Evolutionary conservation across 2,113 vertebrate species (phyloP).

Genomic region (Tragelaphus scriptus): DNA sequence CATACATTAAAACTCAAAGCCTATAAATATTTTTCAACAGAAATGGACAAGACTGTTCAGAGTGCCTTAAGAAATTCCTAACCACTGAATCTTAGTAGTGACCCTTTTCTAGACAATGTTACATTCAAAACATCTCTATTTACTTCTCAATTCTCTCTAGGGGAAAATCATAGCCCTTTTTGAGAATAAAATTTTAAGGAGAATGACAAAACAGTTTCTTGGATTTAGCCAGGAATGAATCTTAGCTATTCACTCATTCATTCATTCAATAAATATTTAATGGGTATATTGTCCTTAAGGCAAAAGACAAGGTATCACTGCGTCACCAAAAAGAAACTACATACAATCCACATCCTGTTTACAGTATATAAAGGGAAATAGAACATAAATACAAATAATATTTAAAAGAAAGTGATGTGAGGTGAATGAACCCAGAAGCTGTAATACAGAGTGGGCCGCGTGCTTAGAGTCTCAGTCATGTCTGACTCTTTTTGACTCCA

Average conservation of each 20-base stretch:
- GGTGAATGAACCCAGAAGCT: neutral
- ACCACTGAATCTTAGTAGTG: neutral
- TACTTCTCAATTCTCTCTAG: neutral
- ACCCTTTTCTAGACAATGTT: neutral
- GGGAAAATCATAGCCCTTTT: neutral
- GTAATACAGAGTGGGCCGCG: rapidly evolving
- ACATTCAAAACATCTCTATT: neutral
- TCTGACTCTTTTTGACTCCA: neutral
- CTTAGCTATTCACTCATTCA: neutral
- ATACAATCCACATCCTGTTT: neutral
- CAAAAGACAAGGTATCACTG: neutral
- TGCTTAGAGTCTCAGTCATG: neutral
- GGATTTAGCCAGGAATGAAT: neutral
- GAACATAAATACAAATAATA: neutral
- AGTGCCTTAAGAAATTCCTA: neutral
- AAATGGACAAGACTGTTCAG: neutral
- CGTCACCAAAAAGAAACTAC: neutral
- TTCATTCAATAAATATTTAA: neutral
- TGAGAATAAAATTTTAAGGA: neutral
- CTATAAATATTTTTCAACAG: neutral
- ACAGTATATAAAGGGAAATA: neutral
- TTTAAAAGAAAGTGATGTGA: neutral
- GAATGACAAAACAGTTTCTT: neutral
- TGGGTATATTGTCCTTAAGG: neutral
- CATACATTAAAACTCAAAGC: neutral